Evolutionary conservation across 2,113 vertebrate species (phyloP), one percentile per base, ranked within the genome.

Genomic region (Megaleporinus macrocephalus): DNA sequence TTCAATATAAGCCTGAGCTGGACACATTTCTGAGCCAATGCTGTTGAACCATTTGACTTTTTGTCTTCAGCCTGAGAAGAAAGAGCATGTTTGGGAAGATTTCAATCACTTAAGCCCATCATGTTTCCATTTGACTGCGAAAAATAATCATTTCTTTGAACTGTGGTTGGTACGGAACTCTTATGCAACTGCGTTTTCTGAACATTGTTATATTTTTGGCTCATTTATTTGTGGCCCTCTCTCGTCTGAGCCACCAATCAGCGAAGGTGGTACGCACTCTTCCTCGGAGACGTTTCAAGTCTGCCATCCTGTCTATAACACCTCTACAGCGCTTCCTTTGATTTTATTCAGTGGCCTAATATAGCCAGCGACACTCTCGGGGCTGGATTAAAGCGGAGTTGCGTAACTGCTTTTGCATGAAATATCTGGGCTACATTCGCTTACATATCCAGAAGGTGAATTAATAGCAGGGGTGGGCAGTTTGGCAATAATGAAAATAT

Each of bases 281-380:
- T 66, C 61, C 75, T 78, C 47, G 9, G 44, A 47, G 47, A 63
- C 29, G 30, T 53, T 33, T 53, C 30, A 68, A 78, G 76, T 51
- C 76, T 68, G 76, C 27, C 22, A 53, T 12, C 47, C 13, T 33
- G 14, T 68, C 76, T 68, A 14, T 51, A 63, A 53, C 30, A 78
- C 76, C 76, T 68, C 47, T 75, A 15, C 2, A 44, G 73, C 30
- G 59, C 16, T 41, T 61, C 73, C 55, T 75, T 12, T 68, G 44
- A 55, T 65, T 59, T 30, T 16, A 6, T 77, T 41, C 47, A 51
- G 27, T 18, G 26, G 15, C 47, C 65, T 65, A 77, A 65, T 66
- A 33, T 53, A 51, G 44, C 20, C 14, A 75, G 30, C 27, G 33
- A n/a, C 20, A 24, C 76, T 70, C 66, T 44, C 11, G 36, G 36